Evolutionary conservation across 2,113 vertebrate species (phyloP), one percentile per base, ranked within the genome.

Genomic region (Parotia lawesii): DNA sequence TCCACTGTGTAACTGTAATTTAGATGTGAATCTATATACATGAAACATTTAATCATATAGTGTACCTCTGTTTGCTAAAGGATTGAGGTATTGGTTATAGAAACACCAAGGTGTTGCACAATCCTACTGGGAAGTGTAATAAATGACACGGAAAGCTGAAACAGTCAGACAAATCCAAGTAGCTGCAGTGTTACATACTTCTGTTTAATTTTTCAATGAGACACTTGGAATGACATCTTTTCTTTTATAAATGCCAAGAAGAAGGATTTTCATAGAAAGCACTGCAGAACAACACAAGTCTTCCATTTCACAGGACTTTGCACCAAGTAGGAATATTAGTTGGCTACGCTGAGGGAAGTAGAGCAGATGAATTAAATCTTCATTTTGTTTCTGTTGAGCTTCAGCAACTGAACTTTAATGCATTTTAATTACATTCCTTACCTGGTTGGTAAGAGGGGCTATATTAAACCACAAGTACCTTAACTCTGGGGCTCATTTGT

Each of bases 401-500:
- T 91, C 72, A 71, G 72, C 70, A 89, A 73, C 81, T 38, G 87
- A 87, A 88, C 67, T 85, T 77, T 42, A 94, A 93, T 64, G 53
- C 29, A 48, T 95, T 93, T 95, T 77, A 95, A 96, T 95, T 85
- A 51, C n/a, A 25, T 60, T 84, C 31, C 48, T 66, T 95, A 95
- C 94, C 95, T 95, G 75, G 44, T 53, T 91, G 76, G 60, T 77
- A 65, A 94, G 48, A 95, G 15, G 75, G 69, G 44, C 64, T 60
- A 25, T 73, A 80, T 93, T 91, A 89, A 91, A 76, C 25, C 60
- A 71, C 87, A 95, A 73, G 94, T 76, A 79, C 81, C 51, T 87
- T 79, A 91, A 62, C 89, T 87, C 74, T 85, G 91, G 70, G 91
- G 62, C 81, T 95, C 81, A 79, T 85, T 95, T 95, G 74, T 95